Base-by-base conservation (phyloP, 2,888 invertebrate species). In the Petrolisthes cinctipes region DNA sequence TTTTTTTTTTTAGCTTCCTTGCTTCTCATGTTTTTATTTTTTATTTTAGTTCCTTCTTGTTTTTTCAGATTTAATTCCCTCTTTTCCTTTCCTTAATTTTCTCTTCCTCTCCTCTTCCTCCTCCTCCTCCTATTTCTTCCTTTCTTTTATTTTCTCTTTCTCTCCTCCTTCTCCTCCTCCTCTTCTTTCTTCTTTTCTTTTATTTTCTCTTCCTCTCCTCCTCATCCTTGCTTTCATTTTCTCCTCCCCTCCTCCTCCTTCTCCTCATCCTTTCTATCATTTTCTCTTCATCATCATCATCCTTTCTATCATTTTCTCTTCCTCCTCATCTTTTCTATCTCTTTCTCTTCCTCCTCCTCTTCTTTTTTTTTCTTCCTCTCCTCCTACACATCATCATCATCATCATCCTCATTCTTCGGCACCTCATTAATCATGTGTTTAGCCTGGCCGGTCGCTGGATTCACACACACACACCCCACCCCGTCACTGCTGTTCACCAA, bases 381-480 rank as follows among this genome's bases (percentile, higher is more conserved):
- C 54, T 7, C 71, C 53, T 68, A n/a, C 80, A 54, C 11, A n/a
- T 71, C 82, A 53, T 54, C 82, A 53, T 5, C 17, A 11, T 23
- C 79, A 53, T n/a, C 11, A 54, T 11, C 37, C 1, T n/a, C 23
- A 14, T 56, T 57, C 80, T 57, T 54, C 80, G 17, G 17, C 71
- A 71, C 37, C 61, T 81, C 61, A 66, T 81, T 81, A 81, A 81
- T 81, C 81, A 81, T 66, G 37, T 81, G 81, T 66, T 81, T 66
- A 81, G 66, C 81, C 61, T 81, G 17, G 71, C 82, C 71, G 82
- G 73, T 71, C 82, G 73, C 71, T 53, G 54, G 73, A 53, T 73
- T 73, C 71, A 71, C 71, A 71, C 71, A n/a, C n/a, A n/a, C n/a
- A n/a, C n/a, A n/a, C n/a, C n/a, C n/a, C n/a, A 82, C 82, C 82